Evolutionary conservation across 2,888 invertebrate species (phyloP).

Genomic region (Poecilobothrus nobilitatus): DNA sequence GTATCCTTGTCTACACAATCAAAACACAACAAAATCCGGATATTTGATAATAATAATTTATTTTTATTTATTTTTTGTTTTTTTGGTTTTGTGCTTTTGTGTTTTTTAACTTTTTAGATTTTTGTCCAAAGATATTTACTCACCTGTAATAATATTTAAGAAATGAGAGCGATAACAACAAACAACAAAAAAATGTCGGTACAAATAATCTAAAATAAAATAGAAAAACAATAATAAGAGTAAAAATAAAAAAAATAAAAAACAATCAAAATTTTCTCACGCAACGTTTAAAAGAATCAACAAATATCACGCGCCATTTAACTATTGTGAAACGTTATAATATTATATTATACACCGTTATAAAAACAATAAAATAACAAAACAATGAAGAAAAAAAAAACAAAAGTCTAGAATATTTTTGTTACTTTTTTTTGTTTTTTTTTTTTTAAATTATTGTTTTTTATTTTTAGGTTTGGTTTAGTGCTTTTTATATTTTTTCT

Average conservation of each 20-base stretch:
- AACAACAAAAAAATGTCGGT: background rate
- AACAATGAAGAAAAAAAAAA: too few species aligned
- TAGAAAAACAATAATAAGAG: background rate
- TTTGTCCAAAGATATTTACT: background rate
- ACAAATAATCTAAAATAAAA: background rate
- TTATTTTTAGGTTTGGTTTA: too few species aligned
- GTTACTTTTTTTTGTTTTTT: too few species aligned
- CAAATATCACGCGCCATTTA: constrained; percentile 6
- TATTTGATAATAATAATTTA: background rate
- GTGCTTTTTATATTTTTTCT: too few species aligned
- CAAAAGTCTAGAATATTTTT: too few species aligned
- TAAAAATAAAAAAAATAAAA: background rate
- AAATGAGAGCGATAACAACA: background rate
- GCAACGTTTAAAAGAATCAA: constrained; percentile 4
- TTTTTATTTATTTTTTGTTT: too few species aligned
- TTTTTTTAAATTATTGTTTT: too few species aligned
- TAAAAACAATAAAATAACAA: background rate
- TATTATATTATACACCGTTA: constrained; percentile 1
- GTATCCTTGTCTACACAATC: background rate
- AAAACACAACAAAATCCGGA: background rate
- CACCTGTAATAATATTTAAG: constrained; percentile 6
- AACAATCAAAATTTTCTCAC: constrained; percentile 4
- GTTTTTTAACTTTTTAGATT: background rate
- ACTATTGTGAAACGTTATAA: background rate
- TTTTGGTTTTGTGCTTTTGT: too few species aligned